phyloP scores from a whole-genome alignment of 2,888 invertebrate genomes.

The Parnassius mnemosyne region DNA sequence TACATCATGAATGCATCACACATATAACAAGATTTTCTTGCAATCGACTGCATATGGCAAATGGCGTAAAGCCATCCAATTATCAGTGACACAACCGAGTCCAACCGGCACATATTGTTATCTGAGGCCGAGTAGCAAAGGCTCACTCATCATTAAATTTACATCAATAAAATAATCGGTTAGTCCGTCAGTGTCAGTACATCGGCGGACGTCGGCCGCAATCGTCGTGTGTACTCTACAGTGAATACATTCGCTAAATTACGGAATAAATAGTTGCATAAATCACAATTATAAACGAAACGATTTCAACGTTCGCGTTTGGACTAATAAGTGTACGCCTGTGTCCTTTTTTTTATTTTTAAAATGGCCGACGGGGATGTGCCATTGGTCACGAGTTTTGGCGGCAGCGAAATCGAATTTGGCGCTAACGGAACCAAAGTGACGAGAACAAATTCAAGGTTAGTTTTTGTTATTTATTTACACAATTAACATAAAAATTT shows the following conservation, averaged over 20 bases:
- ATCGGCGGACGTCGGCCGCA: slow-evolving; percentile 48
- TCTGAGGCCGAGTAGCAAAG: slow-evolving; percentile 46
- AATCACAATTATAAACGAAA: slow-evolving; percentile 24
- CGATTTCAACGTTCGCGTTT: slow-evolving; percentile 17
- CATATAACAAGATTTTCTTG: too few relatives aligned
- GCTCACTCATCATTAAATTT: slow-evolving; percentile 59
- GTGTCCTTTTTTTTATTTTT: slow-evolving; percentile 26
- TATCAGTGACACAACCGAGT: slow-evolving; percentile 65
- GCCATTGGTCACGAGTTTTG: slow-evolving; percentile 69
- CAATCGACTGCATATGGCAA: too few relatives aligned
- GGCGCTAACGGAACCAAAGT: slow-evolving; percentile 66
- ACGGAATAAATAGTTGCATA: slow-evolving; percentile 30
- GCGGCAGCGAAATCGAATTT: slow-evolving; percentile 68
- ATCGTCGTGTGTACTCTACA: slow-evolving; percentile 33
- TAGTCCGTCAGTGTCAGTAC: slow-evolving; percentile 51
- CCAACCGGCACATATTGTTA: slow-evolving; percentile 53
- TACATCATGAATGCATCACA: too few relatives aligned
- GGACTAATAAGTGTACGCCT: slow-evolving; percentile 21
- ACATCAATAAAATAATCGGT: slow-evolving; percentile 70
- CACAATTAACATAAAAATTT: slow-evolving; percentile 5
- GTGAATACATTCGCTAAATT: slow-evolving; percentile 21
- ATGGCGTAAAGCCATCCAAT: slow-evolving; percentile 58
- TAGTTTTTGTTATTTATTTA: slow-evolving; percentile 40
- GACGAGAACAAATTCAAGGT: slow-evolving; percentile 70
- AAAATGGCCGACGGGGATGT: slow-evolving; percentile 72